Percentiles rank a stretch among this genome's conserved stretches.
phyloP scores from a whole-genome alignment of 2,888 invertebrate species.

The Hemithea aestivaria region DNA sequence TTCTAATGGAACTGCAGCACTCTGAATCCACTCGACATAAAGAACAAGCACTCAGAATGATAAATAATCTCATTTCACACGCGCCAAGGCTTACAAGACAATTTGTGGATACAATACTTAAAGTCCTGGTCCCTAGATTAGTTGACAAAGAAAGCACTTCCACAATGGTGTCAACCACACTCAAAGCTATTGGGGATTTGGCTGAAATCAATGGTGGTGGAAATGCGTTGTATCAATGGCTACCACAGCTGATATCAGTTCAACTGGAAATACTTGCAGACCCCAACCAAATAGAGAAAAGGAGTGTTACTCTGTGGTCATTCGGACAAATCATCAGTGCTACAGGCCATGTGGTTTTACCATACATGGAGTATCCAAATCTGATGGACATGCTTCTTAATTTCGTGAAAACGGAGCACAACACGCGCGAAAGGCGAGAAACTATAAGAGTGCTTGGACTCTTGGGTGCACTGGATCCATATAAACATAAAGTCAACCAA shows the following conservation, averaged over 20 bases:
- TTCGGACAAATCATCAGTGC: conserved; percentile 97
- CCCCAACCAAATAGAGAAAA: conserved; percentile 94
- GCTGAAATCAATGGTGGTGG: conserved; percentile 94
- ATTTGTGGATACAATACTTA: conserved; percentile 96
- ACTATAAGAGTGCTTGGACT: conserved; percentile 96
- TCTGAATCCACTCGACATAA: conserved; percentile 97
- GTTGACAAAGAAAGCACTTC: conserved; percentile 93
- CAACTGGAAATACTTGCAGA: conserved; percentile 96
- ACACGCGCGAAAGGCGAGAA: conserved; percentile 89
- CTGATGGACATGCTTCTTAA: conserved; percentile 94
- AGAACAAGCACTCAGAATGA: conserved; percentile 96
- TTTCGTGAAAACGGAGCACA: conserved; percentile 97
- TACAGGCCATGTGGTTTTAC: conserved; percentile 96
- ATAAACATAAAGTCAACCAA: conserved; percentile 96
- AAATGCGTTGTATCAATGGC: conserved; percentile 92
- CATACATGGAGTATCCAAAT: conserved; percentile 95
- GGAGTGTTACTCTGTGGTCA: conserved; percentile 97
- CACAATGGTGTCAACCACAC: conserved; percentile 92
- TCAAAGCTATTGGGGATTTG: conserved; percentile 96
- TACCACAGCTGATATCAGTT: conserved; percentile 92
- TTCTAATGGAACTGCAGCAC: conserved; percentile 95
- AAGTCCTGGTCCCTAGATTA: conserved; percentile 93
- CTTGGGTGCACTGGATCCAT: conserved; percentile 98
- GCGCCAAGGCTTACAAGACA: conserved; percentile 96
- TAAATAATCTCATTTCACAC: conserved; percentile 96